Conservation (phyloP, 2,888 invertebrate species). For the Malthinus flaveolus region DNA sequence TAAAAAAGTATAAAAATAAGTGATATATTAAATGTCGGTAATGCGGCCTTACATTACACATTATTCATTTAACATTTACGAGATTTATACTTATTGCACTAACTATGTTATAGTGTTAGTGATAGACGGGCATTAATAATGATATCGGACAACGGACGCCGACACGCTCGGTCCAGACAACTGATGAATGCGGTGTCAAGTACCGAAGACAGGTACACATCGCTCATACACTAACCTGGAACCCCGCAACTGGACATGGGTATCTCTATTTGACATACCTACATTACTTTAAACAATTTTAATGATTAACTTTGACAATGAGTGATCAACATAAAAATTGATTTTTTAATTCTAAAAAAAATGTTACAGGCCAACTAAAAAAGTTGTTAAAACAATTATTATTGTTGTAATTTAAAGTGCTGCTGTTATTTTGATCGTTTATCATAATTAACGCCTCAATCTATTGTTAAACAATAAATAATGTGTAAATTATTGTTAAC, state of each 20-base stretch:
- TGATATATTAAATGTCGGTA: too few species aligned
- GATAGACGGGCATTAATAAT: constrained; percentile 52
- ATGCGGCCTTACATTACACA: too few species aligned
- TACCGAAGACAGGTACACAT: constrained; percentile 40
- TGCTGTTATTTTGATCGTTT: too few species aligned
- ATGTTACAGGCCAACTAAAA: not conserved
- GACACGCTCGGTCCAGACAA: constrained; percentile 45
- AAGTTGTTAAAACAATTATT: not conserved
- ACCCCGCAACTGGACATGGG: constrained; percentile 22
- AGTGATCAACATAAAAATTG: constrained; percentile 21
- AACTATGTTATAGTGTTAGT: constrained; percentile 17
- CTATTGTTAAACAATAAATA: too few species aligned
- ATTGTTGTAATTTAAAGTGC: not conserved
- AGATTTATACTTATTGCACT: constrained; percentile 1
- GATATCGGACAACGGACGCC: constrained; percentile 47
- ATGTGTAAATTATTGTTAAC: too few species aligned
- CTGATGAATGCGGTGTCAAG: constrained; percentile 45
- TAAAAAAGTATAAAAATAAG: too few species aligned
- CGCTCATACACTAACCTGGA: constrained; percentile 35
- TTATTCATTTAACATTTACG: not conserved
- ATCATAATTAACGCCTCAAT: too few species aligned
- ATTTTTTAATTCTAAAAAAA: not conserved
- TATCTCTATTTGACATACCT: constrained; percentile 23
- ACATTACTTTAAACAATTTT: constrained; percentile 22
- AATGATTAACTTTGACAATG: constrained; percentile 24